Conservation (phyloP, 2,113 vertebrate species). For the Notarius quadriscutis region DNA sequence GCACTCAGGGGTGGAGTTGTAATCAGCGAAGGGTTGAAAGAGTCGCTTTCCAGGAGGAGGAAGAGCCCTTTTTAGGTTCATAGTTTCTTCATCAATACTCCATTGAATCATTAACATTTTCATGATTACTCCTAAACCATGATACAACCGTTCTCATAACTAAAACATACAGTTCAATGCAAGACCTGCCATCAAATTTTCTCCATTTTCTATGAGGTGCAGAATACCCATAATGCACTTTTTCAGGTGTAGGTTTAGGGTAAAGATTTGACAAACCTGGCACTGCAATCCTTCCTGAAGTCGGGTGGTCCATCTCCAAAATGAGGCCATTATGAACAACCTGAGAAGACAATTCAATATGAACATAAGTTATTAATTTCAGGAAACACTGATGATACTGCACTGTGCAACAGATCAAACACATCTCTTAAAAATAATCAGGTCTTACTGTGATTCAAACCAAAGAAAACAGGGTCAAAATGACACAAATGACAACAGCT, state of each 20-base stretch:
- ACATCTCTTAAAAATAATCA: conserved; percentile 7
- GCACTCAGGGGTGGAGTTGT: neutral
- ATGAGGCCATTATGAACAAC: conserved; percentile 88
- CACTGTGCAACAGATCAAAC: neutral
- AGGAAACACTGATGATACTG: conserved; percentile 1
- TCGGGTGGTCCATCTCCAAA: conserved; percentile 88
- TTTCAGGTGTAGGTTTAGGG: neutral
- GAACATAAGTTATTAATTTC: neutral
- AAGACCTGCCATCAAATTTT: neutral
- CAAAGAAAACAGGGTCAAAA: conserved; percentile 33
- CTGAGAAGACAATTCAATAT: conserved; percentile 63
- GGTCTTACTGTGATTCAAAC: neutral
- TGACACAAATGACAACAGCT: conserved; percentile 7
- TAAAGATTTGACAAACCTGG: conserved; percentile 75
- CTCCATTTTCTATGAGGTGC: neutral
- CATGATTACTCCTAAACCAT: neutral
- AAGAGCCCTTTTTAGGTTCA: neutral
- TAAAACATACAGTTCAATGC: neutral
- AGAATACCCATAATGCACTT: neutral
- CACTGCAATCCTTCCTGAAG: conserved; percentile 82
- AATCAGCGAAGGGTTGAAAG: neutral
- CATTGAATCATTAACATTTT: neutral
- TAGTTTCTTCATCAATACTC: neutral
- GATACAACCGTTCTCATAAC: neutral
- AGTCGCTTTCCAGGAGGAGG: neutral